A percentile compares a stretch with the other conserved stretches of the same genome.
These are phyloP conservation scores for Euspilapteryx auroguttella DNA, from an alignment of 2,888 invertebrate species.

Conservation along the genomic window DNA sequence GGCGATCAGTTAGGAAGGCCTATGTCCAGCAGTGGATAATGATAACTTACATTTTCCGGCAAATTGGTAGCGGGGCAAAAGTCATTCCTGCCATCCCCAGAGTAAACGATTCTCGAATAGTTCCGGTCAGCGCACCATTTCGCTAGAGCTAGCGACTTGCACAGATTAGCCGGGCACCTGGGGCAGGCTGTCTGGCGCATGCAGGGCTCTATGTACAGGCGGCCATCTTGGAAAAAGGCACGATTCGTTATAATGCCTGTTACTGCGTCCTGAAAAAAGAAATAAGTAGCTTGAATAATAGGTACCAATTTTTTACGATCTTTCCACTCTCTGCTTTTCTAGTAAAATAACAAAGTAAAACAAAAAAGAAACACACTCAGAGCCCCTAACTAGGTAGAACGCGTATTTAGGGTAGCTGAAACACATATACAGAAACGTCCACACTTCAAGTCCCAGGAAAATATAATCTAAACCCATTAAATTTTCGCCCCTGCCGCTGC, in stretches of 20 bases:
- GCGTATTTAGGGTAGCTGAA: too few species aligned
- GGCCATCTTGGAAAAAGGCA: conserved; percentile 32
- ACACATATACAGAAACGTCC: too few species aligned
- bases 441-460: too few species aligned
- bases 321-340: background rate
- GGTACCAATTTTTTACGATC: background rate
- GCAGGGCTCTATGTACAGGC: conserved; percentile 39
- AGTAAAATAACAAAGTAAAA: background rate
- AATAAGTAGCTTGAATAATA: background rate
- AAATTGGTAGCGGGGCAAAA: conserved; percentile 32
- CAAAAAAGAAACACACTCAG: too few species aligned
- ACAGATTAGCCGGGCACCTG: conserved; percentile 36
- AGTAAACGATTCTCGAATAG: conserved; percentile 22
- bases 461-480: too few species aligned
- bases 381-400: too few species aligned
- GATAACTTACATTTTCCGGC: conserved; percentile 23
- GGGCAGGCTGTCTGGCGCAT: conserved; percentile 31
- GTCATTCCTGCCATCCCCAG: conserved; percentile 42
- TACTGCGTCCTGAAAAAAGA: conserved; percentile 24
- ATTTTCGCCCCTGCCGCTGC: too few species aligned
- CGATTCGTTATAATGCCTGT: conserved; percentile 33
- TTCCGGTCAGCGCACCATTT: conserved; percentile 19
- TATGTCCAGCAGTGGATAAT: background rate
- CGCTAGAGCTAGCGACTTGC: conserved; percentile 37
- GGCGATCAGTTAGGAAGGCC: background rate